phyloP scores from a whole-genome alignment of 2,113 vertebrate genomes.

The Ochotona curzoniae region DNA sequence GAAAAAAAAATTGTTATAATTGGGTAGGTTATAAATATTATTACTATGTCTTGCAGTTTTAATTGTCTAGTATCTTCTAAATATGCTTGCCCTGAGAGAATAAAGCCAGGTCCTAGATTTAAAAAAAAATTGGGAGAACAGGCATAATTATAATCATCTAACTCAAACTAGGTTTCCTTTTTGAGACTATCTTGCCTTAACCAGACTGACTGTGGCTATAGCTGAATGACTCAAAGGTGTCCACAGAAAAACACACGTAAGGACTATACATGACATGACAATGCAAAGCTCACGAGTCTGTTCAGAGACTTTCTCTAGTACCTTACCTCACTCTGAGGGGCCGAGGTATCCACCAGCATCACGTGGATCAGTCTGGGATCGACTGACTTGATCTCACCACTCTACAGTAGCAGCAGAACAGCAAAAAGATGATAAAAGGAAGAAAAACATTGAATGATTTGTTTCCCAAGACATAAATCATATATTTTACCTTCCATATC shows the following conservation, averaged over 20 bases:
- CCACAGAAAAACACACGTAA: conserved; percentile 20
- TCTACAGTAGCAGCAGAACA: conserved; percentile 84
- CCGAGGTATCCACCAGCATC: conserved; percentile 88
- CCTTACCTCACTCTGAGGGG: conserved; percentile 86
- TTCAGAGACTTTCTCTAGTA: conserved; percentile 51
- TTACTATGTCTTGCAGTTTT: not conserved
- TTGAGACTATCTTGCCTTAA: conserved; percentile 35
- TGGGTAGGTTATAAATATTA: conserved; percentile 37
- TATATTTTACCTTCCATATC: conserved; percentile 1
- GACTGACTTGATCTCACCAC: conserved; percentile 93
- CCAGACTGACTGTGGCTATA: not conserved
- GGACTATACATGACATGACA: conserved; percentile 38
- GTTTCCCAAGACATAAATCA: conserved; percentile 33
- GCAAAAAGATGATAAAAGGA: conserved; percentile 42
- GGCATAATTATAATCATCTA: conserved; percentile 38
- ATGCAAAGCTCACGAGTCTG: conserved; percentile 28
- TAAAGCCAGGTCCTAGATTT: conserved; percentile 24
- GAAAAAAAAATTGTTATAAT: conserved; percentile 33
- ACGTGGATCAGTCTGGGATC: conserved; percentile 97
- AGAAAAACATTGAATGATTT: conserved; percentile 44
- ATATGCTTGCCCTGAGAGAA: conserved; percentile 25
- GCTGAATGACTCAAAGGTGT: conserved; percentile 35
- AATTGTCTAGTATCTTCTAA: conserved; percentile 32
- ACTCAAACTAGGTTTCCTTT: conserved; percentile 40
- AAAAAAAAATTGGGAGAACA: not conserved